A percentile compares a stretch with the other conserved stretches of the same genome.
Evolutionary conservation across 2,888 invertebrate species (phyloP).

Genomic region (Andrena praecox): DNA sequence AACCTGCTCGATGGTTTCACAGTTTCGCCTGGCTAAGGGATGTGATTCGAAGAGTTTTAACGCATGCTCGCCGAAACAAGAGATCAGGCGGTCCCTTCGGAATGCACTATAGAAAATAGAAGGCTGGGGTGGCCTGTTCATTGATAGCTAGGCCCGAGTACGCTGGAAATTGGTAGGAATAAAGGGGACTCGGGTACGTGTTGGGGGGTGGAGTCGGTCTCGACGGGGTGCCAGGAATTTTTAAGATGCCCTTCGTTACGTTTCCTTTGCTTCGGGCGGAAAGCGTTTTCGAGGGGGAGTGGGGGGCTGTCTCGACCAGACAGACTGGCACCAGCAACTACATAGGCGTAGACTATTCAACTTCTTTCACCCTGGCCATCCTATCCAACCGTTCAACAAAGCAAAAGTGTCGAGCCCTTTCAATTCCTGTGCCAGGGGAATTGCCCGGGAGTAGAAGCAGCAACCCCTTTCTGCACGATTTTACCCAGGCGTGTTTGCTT

Average conservation of each 20-base stretch:
- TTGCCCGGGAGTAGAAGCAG: background rate
- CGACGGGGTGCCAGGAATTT: slow-evolving; percentile 77
- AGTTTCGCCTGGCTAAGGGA: background rate
- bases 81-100: slow-evolving; percentile 26
- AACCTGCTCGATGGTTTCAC: background rate
- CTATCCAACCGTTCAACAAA: slow-evolving; percentile 6
- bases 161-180: slow-evolving; percentile 63
- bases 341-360: slow-evolving; percentile 68
- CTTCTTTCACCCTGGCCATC: slow-evolving; percentile 29
- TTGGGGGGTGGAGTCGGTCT: slow-evolving; percentile 73
- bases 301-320: slow-evolving; percentile 71
- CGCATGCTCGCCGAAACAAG: background rate
- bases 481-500: background rate
- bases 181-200: slow-evolving; percentile 51
- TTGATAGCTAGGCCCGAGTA: slow-evolving; percentile 53
- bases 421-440: slow-evolving; percentile 1
- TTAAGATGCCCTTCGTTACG: slow-evolving; percentile 77
- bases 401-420: slow-evolving; percentile 8
- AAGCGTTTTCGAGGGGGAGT: slow-evolving; percentile 62
- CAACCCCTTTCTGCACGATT: slow-evolving; percentile 11
- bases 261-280: slow-evolving; percentile 67
- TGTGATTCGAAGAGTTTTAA: background rate
- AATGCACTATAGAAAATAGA: slow-evolving; percentile 24
- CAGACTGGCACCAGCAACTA: slow-evolving; percentile 75
- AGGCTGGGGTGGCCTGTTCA: slow-evolving; percentile 39